Evolutionary conservation across 2,797 vertebrate species (phyloP).

Genomic region (Protosalanx chinensis): DNA sequence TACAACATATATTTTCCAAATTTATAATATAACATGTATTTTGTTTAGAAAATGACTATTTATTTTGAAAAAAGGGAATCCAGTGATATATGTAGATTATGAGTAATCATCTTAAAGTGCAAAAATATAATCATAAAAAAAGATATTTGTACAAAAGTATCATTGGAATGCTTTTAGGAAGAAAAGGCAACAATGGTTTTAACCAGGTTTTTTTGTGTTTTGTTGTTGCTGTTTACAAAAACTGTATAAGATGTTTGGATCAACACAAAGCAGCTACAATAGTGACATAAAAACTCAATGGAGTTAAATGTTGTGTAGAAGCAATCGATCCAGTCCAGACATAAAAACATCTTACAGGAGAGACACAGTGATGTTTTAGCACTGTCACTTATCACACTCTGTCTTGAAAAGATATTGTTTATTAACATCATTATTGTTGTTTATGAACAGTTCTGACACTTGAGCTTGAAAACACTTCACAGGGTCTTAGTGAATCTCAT

Average conservation of each 20-base stretch:
- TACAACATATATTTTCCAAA: conserved; percentile 1
- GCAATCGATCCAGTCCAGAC: conserved; percentile 21
- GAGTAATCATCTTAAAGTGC: conserved; percentile 98
- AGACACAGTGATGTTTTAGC: not conserved
- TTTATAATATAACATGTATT: conserved; percentile 48
- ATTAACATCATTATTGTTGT: not conserved
- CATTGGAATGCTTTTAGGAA: conserved; percentile 74
- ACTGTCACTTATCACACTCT: not conserved
- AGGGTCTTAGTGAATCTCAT: conserved; percentile 48
- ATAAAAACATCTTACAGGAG: not conserved
- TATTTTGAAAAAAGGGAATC: conserved; percentile 91
- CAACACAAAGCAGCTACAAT: conserved; percentile 18
- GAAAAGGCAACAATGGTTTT: conserved; percentile 51
- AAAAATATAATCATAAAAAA: conserved; percentile 86
- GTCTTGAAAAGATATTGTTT: not conserved
- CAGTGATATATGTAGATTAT: conserved; percentile 99
- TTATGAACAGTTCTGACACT: conserved; percentile 6
- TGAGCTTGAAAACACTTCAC: conserved; percentile 35
- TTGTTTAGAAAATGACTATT: conserved; percentile 95
- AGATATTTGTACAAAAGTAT: conserved; percentile 82
- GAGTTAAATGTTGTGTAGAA: conserved; percentile 16
- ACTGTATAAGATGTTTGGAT: conserved; percentile 46
- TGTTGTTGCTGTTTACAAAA: conserved; percentile 34
- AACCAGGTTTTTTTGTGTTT: conserved; percentile 37
- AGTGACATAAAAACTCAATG: not conserved